Conservation (phyloP, 2,888 invertebrate genomes). For the Eulithis prunata region DNA sequence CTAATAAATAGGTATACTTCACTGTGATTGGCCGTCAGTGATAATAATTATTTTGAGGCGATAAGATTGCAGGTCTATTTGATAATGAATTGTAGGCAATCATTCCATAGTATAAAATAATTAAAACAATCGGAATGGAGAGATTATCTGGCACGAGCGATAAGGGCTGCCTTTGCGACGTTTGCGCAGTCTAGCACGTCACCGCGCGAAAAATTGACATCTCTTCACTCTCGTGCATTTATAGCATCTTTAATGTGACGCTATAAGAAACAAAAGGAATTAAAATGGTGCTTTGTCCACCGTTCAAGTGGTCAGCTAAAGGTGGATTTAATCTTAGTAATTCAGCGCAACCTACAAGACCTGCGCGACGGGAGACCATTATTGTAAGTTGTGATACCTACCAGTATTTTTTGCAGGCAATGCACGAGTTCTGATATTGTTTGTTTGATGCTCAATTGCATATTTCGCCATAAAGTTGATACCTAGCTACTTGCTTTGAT, state of each 20-base stretch:
- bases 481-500: too few species aligned
- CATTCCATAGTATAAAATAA: slow-evolving; percentile 76
- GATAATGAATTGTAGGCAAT: slow-evolving; percentile 75
- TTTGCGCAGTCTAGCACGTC: slow-evolving; percentile 59
- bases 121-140: slow-evolving; percentile 80
- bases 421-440: neutral
- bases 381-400: slow-evolving; percentile 59
- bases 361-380: slow-evolving; percentile 67
- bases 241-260: slow-evolving; percentile 32
- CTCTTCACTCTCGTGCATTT: slow-evolving; percentile 35
- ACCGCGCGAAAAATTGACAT: slow-evolving; percentile 75
- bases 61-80: slow-evolving; percentile 78
- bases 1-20: slow-evolving; percentile 19
- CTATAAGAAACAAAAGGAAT: slow-evolving; percentile 34
- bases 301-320: slow-evolving; percentile 71
- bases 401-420: slow-evolving; percentile 18
- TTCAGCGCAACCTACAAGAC: slow-evolving; percentile 43
- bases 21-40: slow-evolving; percentile 66
- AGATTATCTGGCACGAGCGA: slow-evolving; percentile 75
- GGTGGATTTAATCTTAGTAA: slow-evolving; percentile 69
- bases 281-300: slow-evolving; percentile 77
- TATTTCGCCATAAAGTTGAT: neutral
- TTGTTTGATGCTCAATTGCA: slow-evolving; percentile 2
- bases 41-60: slow-evolving; percentile 67
- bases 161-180: slow-evolving; percentile 69